Evolutionary conservation across 2,888 invertebrate genomes (phyloP).

Genomic region (Leptinotarsa peninsularis): DNA sequence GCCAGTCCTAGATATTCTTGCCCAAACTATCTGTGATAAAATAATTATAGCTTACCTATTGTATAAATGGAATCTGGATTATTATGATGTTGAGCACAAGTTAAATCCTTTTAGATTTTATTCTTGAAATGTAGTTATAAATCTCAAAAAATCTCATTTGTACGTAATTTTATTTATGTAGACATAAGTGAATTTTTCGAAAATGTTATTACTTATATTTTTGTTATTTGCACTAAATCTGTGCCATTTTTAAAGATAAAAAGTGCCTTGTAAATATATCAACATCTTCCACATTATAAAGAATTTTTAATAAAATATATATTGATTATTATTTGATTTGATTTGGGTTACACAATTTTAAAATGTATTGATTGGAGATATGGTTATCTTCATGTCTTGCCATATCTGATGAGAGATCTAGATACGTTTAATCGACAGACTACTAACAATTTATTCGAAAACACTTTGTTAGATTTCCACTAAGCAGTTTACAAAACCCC

Average conservation of each 20-base stretch:
- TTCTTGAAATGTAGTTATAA: conserved; percentile 46
- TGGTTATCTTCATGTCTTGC: no score
- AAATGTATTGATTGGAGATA: no score
- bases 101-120: conserved; percentile 49
- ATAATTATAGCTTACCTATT: conserved; percentile 52
- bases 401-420: no score
- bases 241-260: conserved; percentile 60
- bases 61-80: conserved; percentile 42
- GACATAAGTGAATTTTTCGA: conserved; percentile 41
- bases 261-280: conserved; percentile 59
- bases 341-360: no score
- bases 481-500: no score
- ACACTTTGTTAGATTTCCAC: no score
- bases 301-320: conserved; percentile 59
- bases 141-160: conserved; percentile 56
- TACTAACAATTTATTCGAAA: no score
- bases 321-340: conserved; percentile 10
- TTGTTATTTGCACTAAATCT: conserved; percentile 58
- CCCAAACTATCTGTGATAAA: conserved; percentile 65
- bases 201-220: conserved; percentile 45
- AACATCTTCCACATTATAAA: conserved; percentile 58
- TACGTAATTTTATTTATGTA: conserved; percentile 54
- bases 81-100: conserved; percentile 49
- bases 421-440: no score
- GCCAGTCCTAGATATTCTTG: conserved; percentile 62